Evolutionary conservation across 2,113 vertebrate genomes (phyloP).

Genomic region (Cochlearius cochlearius): DNA sequence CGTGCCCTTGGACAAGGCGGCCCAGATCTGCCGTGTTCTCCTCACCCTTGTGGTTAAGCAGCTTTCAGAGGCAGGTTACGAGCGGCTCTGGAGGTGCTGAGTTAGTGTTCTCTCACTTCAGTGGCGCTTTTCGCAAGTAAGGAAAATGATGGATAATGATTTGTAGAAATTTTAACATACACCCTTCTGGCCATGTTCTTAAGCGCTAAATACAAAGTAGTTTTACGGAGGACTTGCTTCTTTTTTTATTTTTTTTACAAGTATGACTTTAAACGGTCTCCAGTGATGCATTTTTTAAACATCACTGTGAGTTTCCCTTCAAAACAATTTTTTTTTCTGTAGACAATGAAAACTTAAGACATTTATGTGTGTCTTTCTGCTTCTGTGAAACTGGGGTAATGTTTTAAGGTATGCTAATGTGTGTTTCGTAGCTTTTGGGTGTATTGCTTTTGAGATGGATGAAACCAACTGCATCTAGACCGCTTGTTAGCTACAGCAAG

Average conservation of each 20-base stretch:
- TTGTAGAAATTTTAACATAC: neutral
- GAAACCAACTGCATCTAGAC: neutral
- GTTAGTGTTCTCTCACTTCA: neutral
- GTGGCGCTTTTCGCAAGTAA: neutral
- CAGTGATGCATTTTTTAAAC: neutral
- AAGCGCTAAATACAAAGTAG: neutral
- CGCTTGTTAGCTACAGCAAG: neutral
- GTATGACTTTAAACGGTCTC: neutral
- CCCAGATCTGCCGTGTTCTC: fast-evolving
- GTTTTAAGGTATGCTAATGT: neutral
- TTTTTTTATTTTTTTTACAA: too few relatives aligned
- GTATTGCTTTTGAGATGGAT: neutral
- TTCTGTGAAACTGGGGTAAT: neutral
- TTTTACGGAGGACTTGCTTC: fast-evolving
- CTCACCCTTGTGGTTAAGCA: neutral
- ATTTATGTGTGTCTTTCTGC: neutral
- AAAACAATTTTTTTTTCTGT: neutral
- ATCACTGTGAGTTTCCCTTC: neutral
- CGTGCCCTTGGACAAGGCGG: fast-evolving
- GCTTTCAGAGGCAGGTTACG: fast-evolving
- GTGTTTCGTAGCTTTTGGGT: neutral
- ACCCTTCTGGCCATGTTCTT: neutral
- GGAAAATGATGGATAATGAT: neutral
- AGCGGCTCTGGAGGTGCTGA: neutral
- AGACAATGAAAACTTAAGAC: neutral